A percentile compares a stretch with the other conserved stretches of the same genome.
phyloP scores from a whole-genome alignment of 2,797 vertebrate species.

The Neosilurus mollespiculum region DNA sequence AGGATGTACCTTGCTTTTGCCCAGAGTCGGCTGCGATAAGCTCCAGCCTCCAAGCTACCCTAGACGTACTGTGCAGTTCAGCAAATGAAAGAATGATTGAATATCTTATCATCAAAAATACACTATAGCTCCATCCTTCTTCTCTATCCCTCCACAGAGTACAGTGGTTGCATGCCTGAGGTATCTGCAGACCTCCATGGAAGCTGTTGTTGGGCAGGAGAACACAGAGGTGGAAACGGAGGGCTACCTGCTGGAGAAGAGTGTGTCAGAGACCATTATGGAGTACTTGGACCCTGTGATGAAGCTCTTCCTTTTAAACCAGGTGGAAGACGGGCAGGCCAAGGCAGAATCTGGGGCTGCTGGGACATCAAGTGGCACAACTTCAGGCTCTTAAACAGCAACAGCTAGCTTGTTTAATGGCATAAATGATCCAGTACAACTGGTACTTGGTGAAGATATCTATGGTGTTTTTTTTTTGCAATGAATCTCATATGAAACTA shows the following conservation, averaged over 20 bases:
- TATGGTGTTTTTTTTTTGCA: not conserved
- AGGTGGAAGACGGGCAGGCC: constrained; percentile 64
- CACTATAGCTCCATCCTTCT: not conserved
- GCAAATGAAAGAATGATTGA: not conserved
- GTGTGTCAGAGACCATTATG: constrained; percentile 78
- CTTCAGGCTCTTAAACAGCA: constrained; percentile 56
- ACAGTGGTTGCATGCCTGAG: constrained; percentile 79
- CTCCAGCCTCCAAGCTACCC: too few relatives aligned
- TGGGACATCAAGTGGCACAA: constrained; percentile 33
- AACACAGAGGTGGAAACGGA: constrained; percentile 80
- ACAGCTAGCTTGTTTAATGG: constrained; percentile 17
- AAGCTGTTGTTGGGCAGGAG: constrained; percentile 76
- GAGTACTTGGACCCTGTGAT: constrained; percentile 66
- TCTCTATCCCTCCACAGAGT: constrained; percentile 59
- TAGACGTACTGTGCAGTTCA: too few relatives aligned
- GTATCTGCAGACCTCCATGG: constrained; percentile 84
- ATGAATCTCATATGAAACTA: not conserved
- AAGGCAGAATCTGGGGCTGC: constrained; percentile 35
- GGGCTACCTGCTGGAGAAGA: constrained; percentile 82
- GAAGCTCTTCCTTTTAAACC: constrained; percentile 69
- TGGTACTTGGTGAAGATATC: constrained; percentile 21
- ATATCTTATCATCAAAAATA: not conserved
- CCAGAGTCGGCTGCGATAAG: too few relatives aligned
- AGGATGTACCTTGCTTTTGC: too few relatives aligned
- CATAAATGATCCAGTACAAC: constrained; percentile 2